Percentiles rank a stretch among this genome's conserved stretches.
phyloP scores from a whole-genome alignment of 2,888 invertebrate species.

The Limnephilus marmoratus region DNA sequence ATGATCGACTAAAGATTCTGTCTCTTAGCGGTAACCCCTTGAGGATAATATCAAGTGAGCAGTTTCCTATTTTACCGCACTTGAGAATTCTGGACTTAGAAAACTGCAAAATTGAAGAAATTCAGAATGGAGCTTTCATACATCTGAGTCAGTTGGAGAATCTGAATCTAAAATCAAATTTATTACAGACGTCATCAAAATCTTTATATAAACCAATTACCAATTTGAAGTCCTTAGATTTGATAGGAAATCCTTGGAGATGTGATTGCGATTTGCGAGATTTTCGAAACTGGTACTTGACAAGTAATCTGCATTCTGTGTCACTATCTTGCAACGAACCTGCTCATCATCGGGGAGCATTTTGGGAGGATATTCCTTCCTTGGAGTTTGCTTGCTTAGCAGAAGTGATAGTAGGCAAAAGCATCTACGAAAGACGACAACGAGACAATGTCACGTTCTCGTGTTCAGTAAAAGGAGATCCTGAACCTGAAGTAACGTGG shows the following conservation, averaged over 20 bases:
- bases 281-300: conserved; percentile 90
- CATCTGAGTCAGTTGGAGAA: conserved; percentile 59
- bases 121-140: conserved; percentile 56
- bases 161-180: conserved; percentile 61
- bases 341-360: conserved; percentile 80
- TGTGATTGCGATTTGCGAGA: conserved; percentile 92
- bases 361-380: conserved; percentile 87
- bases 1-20: conserved; percentile 87
- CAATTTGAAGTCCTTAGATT: conserved; percentile 86
- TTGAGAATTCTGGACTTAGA: conserved; percentile 60
- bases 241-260: conserved; percentile 93
- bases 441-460: conserved; percentile 90
- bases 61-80: conserved; percentile 84
- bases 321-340: conserved; percentile 87
- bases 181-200: conserved; percentile 48
- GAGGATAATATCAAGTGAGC: conserved; percentile 82
- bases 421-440: conserved; percentile 84
- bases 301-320: conserved; percentile 86
- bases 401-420: conserved; percentile 80
- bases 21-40: conserved; percentile 91
- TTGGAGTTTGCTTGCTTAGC: conserved; percentile 91
- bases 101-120: conserved; percentile 59
- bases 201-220: conserved; percentile 78
- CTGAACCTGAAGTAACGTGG: conserved; percentile 90
- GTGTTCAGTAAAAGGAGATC: conserved; percentile 89